phyloP scores from a whole-genome alignment of 2,888 invertebrate species.

The Vandiemenella viatica region DNA sequence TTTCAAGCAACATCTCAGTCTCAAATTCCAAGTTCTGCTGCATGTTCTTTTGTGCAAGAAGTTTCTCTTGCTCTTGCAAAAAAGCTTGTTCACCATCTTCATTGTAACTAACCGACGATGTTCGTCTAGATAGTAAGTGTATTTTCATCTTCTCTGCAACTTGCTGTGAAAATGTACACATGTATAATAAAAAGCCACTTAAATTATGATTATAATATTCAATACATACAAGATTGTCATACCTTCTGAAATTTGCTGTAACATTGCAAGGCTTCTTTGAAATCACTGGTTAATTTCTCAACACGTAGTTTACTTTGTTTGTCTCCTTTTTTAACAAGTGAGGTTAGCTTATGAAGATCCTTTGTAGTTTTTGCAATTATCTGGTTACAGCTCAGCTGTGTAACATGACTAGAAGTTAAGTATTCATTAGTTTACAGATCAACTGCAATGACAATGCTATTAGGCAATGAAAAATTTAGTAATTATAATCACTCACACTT shows the following conservation, averaged over 20 bases:
- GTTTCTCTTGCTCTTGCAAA: slow-evolving; percentile 23
- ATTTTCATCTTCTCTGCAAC: slow-evolving; percentile 55
- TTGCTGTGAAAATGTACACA: slow-evolving; percentile 28
- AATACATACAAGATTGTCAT: slow-evolving; percentile 11
- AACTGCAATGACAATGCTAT: too few species aligned
- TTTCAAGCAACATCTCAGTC: slow-evolving; percentile 61
- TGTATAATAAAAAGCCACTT: background rate
- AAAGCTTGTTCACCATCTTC: slow-evolving; percentile 19
- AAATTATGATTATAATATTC: background rate
- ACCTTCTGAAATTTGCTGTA: slow-evolving; percentile 72
- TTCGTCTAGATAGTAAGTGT: slow-evolving; percentile 31
- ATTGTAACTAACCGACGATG: slow-evolving; percentile 17
- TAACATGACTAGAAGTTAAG: slow-evolving; percentile 43
- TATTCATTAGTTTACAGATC: background rate
- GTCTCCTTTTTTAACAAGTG: slow-evolving; percentile 53
- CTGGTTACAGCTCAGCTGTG: slow-evolving; percentile 58
- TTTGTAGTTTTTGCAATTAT: slow-evolving; percentile 57
- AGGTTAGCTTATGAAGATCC: slow-evolving; percentile 54
- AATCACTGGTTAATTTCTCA: slow-evolving; percentile 68
- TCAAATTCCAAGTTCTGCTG: slow-evolving; percentile 55
- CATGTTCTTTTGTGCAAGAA: slow-evolving; percentile 21
- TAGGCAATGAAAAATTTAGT: too few species aligned
- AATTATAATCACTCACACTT: slow-evolving; percentile 42
- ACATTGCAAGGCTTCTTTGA: slow-evolving; percentile 59
- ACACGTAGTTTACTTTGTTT: slow-evolving; percentile 71